A percentile compares a stretch with the other conserved stretches of the same genome.
Evolutionary conservation across 2,113 vertebrate species (phyloP).

Genomic region (Nothoprocta perdicaria): DNA sequence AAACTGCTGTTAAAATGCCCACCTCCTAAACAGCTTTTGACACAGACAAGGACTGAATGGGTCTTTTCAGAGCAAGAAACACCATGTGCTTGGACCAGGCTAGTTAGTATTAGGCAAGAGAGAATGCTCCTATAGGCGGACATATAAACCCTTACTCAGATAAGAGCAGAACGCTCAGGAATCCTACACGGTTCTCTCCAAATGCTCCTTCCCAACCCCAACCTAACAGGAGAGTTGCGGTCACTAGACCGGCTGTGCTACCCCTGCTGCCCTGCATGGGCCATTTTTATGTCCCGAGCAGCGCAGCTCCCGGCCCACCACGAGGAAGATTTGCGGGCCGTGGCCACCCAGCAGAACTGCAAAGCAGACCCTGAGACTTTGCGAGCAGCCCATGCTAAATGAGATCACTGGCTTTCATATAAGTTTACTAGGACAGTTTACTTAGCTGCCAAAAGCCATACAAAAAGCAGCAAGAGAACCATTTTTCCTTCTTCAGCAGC

Average conservation of each 20-base stretch:
- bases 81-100: not conserved
- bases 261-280: not conserved
- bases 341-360: not conserved
- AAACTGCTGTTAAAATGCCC: not conserved
- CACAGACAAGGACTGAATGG: accelerated
- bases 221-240: not conserved
- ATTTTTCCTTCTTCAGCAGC: not conserved
- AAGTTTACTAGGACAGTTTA: conserved; percentile 1
- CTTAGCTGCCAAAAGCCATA: conserved; percentile 34
- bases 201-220: not conserved
- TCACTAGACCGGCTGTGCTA: not conserved
- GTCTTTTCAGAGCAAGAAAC: not conserved
- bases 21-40: not conserved
- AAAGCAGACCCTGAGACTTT: not conserved
- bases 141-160: not conserved
- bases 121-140: not conserved
- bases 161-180: not conserved
- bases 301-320: not conserved
- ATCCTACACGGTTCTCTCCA: accelerated
- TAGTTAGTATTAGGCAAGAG: not conserved
- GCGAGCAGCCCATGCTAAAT: not conserved
- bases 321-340: not conserved
- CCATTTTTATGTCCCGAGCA: not conserved
- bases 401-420: conserved; percentile 6
- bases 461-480: not conserved